Percentiles rank a stretch among this genome's conserved stretches.
Evolutionary conservation across 2,113 vertebrate genomes (phyloP).

Genomic region (Corythaeola cristata): DNA sequence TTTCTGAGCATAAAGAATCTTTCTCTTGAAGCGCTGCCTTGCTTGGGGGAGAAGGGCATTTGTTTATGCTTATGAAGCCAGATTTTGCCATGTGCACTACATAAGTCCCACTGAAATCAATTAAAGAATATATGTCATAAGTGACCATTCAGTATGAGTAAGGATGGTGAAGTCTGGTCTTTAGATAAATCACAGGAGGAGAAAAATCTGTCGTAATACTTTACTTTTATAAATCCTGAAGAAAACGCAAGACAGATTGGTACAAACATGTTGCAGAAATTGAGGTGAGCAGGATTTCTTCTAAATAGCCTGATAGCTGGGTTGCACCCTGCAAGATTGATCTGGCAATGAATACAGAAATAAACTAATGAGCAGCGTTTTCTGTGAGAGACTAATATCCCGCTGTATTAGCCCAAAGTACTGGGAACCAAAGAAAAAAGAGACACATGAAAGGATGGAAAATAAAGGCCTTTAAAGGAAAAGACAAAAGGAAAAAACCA

Average conservation of each 20-base stretch:
- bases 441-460: constrained; percentile 4
- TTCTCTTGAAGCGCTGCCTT: constrained; percentile 12
- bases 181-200: not conserved
- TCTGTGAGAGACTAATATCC: not conserved
- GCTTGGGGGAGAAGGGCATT: not conserved
- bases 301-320: not conserved
- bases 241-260: constrained; percentile 4
- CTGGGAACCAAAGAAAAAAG: not conserved
- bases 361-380: constrained; percentile 35
- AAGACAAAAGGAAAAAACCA: constrained; percentile 1
- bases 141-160: not conserved
- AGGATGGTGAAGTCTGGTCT: not conserved
- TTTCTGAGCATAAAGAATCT: not conserved
- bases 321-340: not conserved
- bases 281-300: not conserved
- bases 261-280: constrained; percentile 16
- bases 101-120: constrained; percentile 44
- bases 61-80: constrained; percentile 30
- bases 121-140: constrained; percentile 1
- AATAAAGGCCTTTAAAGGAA: constrained; percentile 22
- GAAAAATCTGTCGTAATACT: not conserved
- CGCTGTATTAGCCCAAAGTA: constrained; percentile 13
- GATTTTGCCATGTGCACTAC: not conserved
- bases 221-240: not conserved
- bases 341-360: constrained; percentile 2